phyloP scores from a whole-genome alignment of 2,797 vertebrate genomes.

The Acanthurus leucopareius region DNA sequence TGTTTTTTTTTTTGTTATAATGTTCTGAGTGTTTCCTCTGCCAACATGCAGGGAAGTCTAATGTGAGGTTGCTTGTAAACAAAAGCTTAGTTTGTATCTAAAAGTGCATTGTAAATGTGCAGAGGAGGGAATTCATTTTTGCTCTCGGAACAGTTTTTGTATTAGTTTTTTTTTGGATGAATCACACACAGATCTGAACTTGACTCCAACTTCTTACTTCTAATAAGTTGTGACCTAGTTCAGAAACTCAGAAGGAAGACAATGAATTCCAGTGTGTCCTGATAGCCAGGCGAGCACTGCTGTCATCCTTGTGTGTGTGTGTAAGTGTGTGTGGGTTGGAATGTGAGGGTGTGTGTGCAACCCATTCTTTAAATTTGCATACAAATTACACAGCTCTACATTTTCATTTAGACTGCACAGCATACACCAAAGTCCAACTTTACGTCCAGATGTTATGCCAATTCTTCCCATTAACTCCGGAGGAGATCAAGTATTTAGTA shows the following conservation, averaged over 20 bases:
- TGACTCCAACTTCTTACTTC: neutral
- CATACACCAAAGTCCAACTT: too few relatives aligned
- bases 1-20: constrained; percentile 19
- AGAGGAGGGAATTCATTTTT: neutral
- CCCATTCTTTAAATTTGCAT: too few relatives aligned
- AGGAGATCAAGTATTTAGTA: too few relatives aligned
- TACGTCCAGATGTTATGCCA: too few relatives aligned
- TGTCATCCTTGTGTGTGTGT: neutral
- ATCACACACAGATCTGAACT: neutral
- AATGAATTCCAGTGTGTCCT: neutral
- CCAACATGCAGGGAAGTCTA: neutral
- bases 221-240: neutral
- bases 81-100: constrained; percentile 11
- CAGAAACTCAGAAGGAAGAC: neutral
- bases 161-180: neutral
- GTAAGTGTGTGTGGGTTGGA: neutral
- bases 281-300: too few relatives aligned
- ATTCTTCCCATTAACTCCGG: too few relatives aligned
- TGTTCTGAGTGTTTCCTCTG: constrained; percentile 8
- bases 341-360: too few relatives aligned
- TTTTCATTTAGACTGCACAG: too few relatives aligned
- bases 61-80: constrained; percentile 29
- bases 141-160: neutral
- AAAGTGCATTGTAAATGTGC: constrained; percentile 8
- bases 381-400: too few relatives aligned